Evolutionary conservation across 1,140 invertebrate species (phyloP).

Genomic region (Drosophila nebulosa): DNA sequence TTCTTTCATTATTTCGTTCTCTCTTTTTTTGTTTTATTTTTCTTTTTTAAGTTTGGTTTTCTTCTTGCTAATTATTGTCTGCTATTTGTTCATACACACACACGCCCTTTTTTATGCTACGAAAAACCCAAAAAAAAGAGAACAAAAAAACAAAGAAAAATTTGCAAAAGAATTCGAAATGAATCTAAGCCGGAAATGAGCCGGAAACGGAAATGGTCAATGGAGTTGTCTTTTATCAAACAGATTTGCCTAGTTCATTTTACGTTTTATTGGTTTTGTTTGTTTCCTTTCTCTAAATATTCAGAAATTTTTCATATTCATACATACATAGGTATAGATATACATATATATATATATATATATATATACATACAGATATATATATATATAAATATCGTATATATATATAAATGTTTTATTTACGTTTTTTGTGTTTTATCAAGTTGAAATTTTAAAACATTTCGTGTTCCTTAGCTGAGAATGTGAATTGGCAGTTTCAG

Average conservation of each 20-base stretch:
- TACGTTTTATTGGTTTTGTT: neutral
- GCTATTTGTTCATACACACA: constrained; percentile 73
- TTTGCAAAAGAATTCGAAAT: neutral
- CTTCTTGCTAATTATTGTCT: constrained; percentile 76
- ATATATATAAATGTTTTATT: constrained; percentile 16
- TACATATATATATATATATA: constrained; percentile 7
- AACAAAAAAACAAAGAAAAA: constrained; percentile 10
- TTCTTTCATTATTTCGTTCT: neutral
- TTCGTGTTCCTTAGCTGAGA: constrained; percentile 59
- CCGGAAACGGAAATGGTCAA: constrained; percentile 6
- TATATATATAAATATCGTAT: constrained; percentile 25
- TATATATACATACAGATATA: neutral
- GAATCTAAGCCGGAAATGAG: constrained; percentile 4
- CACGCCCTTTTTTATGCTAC: constrained; percentile 52
- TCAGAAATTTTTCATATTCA: constrained; percentile 64
- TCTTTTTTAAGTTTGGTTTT: constrained; percentile 6
- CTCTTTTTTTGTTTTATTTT: neutral
- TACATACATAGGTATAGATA: neutral
- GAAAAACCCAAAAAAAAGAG: constrained; percentile 38
- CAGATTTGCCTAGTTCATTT: constrained; percentile 6
- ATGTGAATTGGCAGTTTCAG: constrained; percentile 76
- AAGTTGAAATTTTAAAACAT: constrained; percentile 34
- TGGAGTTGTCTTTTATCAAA: constrained; percentile 2
- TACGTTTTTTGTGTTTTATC: constrained; percentile 18
- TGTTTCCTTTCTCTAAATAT: constrained; percentile 66